Conservation (phyloP, 2,113 vertebrate genomes). For the Gopherus flavomarginatus region DNA sequence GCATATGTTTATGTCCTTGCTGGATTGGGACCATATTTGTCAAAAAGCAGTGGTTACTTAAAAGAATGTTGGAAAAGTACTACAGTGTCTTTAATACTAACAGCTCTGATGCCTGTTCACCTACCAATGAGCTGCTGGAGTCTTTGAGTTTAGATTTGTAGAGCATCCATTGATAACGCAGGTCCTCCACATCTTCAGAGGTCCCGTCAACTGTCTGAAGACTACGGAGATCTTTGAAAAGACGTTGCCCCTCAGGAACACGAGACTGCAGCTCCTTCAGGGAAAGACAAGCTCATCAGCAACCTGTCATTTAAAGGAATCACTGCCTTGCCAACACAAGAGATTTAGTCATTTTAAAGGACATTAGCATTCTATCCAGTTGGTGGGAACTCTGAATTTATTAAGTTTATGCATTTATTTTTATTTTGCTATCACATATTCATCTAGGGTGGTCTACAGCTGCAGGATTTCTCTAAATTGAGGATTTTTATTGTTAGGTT, state of each 20-base stretch:
- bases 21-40: not conserved
- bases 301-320: not conserved
- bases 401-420: fast-evolving
- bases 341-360: not conserved
- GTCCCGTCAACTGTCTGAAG: conserved; percentile 48
- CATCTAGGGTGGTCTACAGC: not conserved
- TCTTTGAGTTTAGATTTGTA: conserved; percentile 92
- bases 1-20: fast-evolving
- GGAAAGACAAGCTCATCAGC: not conserved
- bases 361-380: not conserved
- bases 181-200: conserved; percentile 83
- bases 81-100: not conserved
- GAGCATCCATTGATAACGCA: conserved; percentile 93
- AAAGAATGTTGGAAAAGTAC: not conserved
- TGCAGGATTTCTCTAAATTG: not conserved
- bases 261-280: conserved; percentile 81
- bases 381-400: not conserved
- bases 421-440: not conserved
- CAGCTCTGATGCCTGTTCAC: not conserved
- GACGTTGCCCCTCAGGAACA: conserved; percentile 82
- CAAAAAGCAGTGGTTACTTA: not conserved
- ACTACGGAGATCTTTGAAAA: conserved; percentile 78
- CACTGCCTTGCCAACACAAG: not conserved
- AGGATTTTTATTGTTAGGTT: not conserved
- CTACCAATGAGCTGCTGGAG: conserved; percentile 59